phyloP scores from a whole-genome alignment of 2,113 vertebrate genomes.

The Acanthisitta chloris region DNA sequence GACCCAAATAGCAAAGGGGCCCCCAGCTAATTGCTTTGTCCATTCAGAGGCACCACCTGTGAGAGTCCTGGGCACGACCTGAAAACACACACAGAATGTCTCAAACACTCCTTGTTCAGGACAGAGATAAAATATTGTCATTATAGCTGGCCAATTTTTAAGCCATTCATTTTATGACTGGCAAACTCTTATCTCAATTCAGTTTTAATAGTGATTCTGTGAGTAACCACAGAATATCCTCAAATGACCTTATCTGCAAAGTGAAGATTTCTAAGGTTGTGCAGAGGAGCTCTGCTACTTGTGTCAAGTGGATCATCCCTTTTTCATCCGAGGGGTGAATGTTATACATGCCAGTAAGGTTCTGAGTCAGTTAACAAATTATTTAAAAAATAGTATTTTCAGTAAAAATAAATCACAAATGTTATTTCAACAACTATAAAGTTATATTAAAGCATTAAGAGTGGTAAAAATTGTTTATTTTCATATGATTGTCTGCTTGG shows the following conservation, averaged over 20 bases:
- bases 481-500: not conserved
- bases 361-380: not conserved
- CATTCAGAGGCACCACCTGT: not conserved
- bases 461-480: not conserved
- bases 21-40: not conserved
- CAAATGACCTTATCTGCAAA: conserved; percentile 2
- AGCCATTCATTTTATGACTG: conserved; percentile 8
- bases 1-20: not conserved
- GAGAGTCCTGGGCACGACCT: not conserved
- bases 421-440: not conserved
- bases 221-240: conserved; percentile 8
- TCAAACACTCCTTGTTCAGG: not conserved
- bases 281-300: not conserved
- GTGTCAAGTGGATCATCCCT: not conserved
- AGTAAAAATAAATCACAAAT: not conserved
- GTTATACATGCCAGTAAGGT: not conserved
- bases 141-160: not conserved
- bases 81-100: not conserved
- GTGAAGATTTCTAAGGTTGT: not conserved
- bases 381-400: not conserved
- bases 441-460: not conserved
- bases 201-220: not conserved
- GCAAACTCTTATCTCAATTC: conserved; percentile 9
- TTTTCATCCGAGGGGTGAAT: not conserved
- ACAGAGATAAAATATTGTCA: not conserved